These are phyloP conservation scores for Dicyrtomina minuta DNA, from an alignment of 2,888 invertebrate genomes.

Conservation along the genomic window DNA sequence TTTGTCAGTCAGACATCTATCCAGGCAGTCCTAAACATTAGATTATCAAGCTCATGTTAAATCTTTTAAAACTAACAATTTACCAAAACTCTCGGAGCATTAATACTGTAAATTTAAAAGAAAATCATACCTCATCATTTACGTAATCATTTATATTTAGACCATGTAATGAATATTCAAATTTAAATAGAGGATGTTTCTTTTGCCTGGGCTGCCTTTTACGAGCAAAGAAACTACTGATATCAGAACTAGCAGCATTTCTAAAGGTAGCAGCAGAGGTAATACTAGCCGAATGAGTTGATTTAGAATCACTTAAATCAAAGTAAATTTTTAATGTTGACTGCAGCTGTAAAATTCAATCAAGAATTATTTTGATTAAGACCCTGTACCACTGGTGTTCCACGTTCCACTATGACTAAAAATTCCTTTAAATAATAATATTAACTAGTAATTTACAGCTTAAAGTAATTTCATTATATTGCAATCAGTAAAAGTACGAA, in stretches of 20 bases:
- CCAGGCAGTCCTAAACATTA: constrained; percentile 47
- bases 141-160: constrained; percentile 61
- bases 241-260: constrained; percentile 55
- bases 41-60: no score
- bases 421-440: not conserved
- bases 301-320: constrained; percentile 50
- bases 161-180: constrained; percentile 68
- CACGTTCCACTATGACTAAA: no score
- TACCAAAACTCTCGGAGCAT: not conserved
- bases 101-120: not conserved
- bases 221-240: constrained; percentile 59
- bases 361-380: no score
- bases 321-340: constrained; percentile 68
- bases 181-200: constrained; percentile 66
- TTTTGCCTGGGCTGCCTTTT: constrained; percentile 58
- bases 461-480: no score
- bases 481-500: no score
- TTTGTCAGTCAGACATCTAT: constrained; percentile 47
- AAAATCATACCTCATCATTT: constrained; percentile 58
- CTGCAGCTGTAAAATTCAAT: constrained; percentile 67
- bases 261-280: constrained; percentile 36
- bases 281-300: constrained; percentile 43
- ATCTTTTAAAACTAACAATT: not conserved
- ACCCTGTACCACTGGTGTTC: no score
- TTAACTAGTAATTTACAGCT: not conserved